A percentile compares a stretch with the other conserved stretches of the same genome.
These are phyloP conservation scores for Callyntrura sp. DNA, from an alignment of 2,888 invertebrate species.

Conservation along the genomic window DNA sequence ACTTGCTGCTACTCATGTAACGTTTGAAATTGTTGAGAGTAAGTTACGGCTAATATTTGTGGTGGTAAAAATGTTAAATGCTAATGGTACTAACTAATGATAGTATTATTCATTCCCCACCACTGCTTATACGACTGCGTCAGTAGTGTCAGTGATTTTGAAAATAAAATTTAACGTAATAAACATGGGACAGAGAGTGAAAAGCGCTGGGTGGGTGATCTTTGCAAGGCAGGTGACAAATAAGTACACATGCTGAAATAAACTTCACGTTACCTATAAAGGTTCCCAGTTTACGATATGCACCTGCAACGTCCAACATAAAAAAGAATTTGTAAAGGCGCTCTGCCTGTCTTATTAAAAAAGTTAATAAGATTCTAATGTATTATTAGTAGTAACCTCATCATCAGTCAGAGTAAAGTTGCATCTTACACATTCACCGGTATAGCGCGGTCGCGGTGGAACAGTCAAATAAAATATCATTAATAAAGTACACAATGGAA, in stretches of 20 bases:
- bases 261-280: too few species aligned
- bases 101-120: not conserved
- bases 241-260: not conserved
- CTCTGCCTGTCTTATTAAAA: too few species aligned
- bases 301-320: not conserved
- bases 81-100: not conserved
- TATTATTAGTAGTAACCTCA: not conserved
- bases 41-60: constrained; percentile 11
- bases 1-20: constrained; percentile 12
- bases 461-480: not conserved
- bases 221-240: not conserved
- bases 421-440: too few species aligned
- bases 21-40: not conserved
- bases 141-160: not conserved
- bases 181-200: not conserved
- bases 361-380: not conserved
- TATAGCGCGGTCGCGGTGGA: not conserved
- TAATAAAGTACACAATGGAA: not conserved
- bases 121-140: not conserved
- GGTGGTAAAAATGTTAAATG: too few species aligned
- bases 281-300: not conserved
- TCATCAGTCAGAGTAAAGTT: too few species aligned
- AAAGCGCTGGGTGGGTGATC: not conserved
- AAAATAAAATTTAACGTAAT: not conserved
- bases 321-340: too few species aligned